phyloP scores from a whole-genome alignment of 1,140 invertebrate genomes.

The Lucilia sericata region DNA sequence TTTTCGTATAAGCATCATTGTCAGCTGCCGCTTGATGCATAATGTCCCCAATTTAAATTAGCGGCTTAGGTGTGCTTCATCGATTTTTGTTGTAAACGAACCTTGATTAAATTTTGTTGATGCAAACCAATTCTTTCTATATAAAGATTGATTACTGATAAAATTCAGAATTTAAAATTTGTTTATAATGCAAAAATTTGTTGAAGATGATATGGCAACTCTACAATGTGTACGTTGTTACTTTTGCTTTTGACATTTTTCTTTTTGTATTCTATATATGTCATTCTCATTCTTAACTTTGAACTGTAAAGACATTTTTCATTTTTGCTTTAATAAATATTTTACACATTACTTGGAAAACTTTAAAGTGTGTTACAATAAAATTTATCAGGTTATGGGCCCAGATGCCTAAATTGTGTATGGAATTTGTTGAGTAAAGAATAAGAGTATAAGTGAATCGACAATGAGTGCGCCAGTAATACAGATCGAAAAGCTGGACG shows the following conservation, averaged over 20 bases:
- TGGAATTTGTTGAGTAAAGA: neutral
- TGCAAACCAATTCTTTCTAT: no score
- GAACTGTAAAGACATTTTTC: neutral
- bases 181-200: no score
- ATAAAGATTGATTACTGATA: no score
- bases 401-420: slow-evolving; percentile 5
- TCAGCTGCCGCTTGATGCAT: no score
- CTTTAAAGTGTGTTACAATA: neutral
- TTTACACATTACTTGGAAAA: neutral
- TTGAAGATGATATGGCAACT: neutral
- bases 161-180: no score
- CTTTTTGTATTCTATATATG: slow-evolving; percentile 6
- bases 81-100: no score
- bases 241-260: slow-evolving; percentile 6
- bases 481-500: slow-evolving; percentile 43
- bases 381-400: neutral
- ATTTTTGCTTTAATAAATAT: slow-evolving; percentile 12
- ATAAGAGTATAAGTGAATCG: neutral
- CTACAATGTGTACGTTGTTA: neutral
- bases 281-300: neutral
- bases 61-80: no score
- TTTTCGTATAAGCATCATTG: no score
- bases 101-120: no score
- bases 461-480: slow-evolving; percentile 9
- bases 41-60: no score